Percentiles rank a stretch among this genome's conserved stretches.
Evolutionary conservation across 2,113 vertebrate species (phyloP).

Genomic region (Trogon melanurus): DNA sequence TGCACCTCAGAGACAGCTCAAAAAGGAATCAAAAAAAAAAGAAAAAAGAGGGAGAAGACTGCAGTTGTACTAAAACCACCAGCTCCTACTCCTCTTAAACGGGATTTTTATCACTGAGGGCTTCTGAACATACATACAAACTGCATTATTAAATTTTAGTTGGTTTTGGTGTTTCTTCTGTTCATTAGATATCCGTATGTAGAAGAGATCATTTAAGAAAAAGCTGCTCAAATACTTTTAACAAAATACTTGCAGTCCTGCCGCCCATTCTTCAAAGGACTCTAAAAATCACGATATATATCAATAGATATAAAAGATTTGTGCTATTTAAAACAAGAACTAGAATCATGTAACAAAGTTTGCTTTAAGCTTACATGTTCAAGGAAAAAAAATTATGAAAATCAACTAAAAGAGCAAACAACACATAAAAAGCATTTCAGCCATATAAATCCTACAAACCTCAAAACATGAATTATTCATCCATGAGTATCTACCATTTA

Average conservation of each 20-base stretch:
- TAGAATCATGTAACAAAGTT: neutral
- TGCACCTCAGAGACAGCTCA: neutral
- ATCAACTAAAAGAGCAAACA: neutral
- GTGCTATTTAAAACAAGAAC: neutral
- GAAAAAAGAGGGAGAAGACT: neutral
- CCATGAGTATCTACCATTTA: neutral
- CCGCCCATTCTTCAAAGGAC: neutral
- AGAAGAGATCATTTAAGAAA: neutral
- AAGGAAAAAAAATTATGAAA: neutral
- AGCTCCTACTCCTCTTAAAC: neutral
- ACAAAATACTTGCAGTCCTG: neutral
- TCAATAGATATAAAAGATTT: neutral
- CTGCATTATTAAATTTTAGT: neutral
- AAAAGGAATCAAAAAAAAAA: neutral
- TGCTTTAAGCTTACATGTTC: neutral
- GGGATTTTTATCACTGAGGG: neutral
- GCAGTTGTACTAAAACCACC: neutral
- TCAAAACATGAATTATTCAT: neutral
- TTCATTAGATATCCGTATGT: accelerated
- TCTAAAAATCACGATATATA: neutral
- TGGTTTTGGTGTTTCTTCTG: neutral
- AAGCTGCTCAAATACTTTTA: neutral
- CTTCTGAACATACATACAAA: neutral
- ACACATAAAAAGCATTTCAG: neutral
- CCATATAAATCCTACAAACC: neutral